Evolutionary conservation across 2,888 invertebrate species (phyloP).

Genomic region (Stenchaetothrips biformis): DNA sequence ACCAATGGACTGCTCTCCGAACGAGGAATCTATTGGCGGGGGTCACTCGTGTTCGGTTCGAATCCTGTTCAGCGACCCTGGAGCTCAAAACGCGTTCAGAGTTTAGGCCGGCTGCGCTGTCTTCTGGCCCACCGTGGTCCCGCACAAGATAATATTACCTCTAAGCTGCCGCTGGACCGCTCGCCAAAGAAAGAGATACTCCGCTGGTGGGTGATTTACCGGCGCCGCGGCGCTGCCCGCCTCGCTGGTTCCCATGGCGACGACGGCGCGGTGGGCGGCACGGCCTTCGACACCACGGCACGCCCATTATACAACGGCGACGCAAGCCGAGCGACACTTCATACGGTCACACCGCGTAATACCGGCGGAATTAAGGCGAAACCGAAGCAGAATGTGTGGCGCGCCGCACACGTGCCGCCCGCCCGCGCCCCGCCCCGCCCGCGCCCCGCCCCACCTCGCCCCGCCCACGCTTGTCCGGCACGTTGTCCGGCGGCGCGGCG

Average conservation of each 20-base stretch:
- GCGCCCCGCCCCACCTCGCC: not conserved
- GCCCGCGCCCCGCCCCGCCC: not conserved
- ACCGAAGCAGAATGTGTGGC: not conserved
- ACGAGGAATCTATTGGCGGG: no score
- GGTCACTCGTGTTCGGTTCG: no score
- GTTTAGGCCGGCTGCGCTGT: no score
- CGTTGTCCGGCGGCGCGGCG: not conserved
- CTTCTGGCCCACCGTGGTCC: no score
- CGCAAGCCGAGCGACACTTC: not conserved
- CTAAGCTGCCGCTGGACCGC: no score
- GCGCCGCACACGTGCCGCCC: not conserved
- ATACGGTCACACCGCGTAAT: not conserved
- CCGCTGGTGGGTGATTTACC: not conserved
- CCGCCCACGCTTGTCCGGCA: not conserved
- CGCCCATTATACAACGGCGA: not conserved
- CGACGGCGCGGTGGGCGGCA: not conserved
- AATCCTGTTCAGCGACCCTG: no score
- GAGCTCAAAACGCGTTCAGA: no score
- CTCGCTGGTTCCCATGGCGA: not conserved
- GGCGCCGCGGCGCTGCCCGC: not conserved
- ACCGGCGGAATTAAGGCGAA: not conserved
- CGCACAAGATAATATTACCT: no score
- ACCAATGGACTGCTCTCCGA: no score
- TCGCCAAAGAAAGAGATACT: not conserved
- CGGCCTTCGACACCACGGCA: not conserved